These are phyloP conservation scores for Lerema accius DNA, from an alignment of 1,140 invertebrate species.

Conservation along the genomic window DNA sequence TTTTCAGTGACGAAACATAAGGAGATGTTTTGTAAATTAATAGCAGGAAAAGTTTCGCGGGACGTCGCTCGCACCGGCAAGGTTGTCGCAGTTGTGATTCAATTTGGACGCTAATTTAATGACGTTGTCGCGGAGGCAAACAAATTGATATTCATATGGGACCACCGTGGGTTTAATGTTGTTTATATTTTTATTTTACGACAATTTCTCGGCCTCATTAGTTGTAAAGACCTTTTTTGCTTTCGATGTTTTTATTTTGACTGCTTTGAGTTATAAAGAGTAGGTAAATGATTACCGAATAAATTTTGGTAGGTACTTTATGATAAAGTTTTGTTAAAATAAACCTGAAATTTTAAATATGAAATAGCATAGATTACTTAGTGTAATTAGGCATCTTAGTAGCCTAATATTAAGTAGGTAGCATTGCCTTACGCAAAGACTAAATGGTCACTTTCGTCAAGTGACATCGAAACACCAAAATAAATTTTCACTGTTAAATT, in stretches of 20 bases:
- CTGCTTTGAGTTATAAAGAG: neutral
- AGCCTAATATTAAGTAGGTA: too few relatives aligned
- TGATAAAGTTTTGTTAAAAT: too few relatives aligned
- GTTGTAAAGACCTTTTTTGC: constrained; percentile 30
- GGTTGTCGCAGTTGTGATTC: constrained; percentile 81
- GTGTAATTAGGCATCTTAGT: too few relatives aligned
- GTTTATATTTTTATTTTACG: constrained; percentile 63
- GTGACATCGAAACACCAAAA: too few relatives aligned
- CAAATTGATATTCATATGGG: constrained; percentile 82
- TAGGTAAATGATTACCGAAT: neutral
- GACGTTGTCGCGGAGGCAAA: constrained; percentile 74
- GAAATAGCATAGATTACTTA: too few relatives aligned
- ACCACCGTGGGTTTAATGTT: constrained; percentile 66
- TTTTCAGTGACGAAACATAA: constrained; percentile 46
- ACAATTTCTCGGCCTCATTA: constrained; percentile 51
- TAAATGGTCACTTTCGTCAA: too few relatives aligned
- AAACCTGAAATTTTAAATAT: too few relatives aligned
- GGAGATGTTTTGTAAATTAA: constrained; percentile 81
- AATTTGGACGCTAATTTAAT: constrained; percentile 82
- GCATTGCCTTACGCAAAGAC: too few relatives aligned
- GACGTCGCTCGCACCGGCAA: constrained; percentile 75
- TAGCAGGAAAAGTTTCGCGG: constrained; percentile 80
- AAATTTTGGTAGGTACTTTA: too few relatives aligned
- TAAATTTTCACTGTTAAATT: too few relatives aligned
- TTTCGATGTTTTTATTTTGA: constrained; percentile 12